Evolutionary conservation across 2,113 vertebrate genomes (phyloP), one percentile per base, ranked within the genome.

Genomic region (Psittacus erithacus): DNA sequence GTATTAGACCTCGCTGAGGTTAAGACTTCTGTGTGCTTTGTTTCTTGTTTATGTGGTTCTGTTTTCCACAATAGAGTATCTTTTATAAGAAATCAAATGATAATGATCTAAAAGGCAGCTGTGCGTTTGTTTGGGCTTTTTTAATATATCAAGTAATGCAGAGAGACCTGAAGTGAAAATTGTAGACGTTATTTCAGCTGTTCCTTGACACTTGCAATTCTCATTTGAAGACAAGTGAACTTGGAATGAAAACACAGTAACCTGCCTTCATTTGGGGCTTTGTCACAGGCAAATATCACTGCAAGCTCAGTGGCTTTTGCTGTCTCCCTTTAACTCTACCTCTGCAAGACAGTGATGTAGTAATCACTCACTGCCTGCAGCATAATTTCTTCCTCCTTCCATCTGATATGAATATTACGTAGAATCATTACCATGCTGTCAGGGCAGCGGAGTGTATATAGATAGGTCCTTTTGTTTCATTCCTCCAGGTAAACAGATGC

Each of bases 401-500:
- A 76, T 95, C 53, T n/a, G 88, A 90, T 93, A 53, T 3, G 71
- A 92, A 84, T 79, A 91, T 91, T 89, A 62, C 81, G 86, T 96
- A 75, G 96, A 97, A 96, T 97, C 96, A 96, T 97, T 31, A 4
- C 93, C 92, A 73, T 95, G 92, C 83, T 92, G 95, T 96, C 96
- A 94, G 91, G 77, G 92, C 67, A 84, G 88, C 65, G 1, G 57
- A 31, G 55, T 87, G 70, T 74, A 76, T 94, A 75, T 86, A 95
- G 95, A 96, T 95, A 80, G 82, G 91, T 94, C 95, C 97, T 97
- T 97, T 96, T 94, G 19, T 95, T 97, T 94, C 73, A 60, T 75
- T 95, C 84, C 89, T 97, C 90, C 52, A 93, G 95, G 96, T 96
- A 97, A 98, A 95, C 96, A 97, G 95, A 82, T 97, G 92, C 94